phyloP scores from a whole-genome alignment of 2,888 invertebrate genomes.

The Sialis lutaria region DNA sequence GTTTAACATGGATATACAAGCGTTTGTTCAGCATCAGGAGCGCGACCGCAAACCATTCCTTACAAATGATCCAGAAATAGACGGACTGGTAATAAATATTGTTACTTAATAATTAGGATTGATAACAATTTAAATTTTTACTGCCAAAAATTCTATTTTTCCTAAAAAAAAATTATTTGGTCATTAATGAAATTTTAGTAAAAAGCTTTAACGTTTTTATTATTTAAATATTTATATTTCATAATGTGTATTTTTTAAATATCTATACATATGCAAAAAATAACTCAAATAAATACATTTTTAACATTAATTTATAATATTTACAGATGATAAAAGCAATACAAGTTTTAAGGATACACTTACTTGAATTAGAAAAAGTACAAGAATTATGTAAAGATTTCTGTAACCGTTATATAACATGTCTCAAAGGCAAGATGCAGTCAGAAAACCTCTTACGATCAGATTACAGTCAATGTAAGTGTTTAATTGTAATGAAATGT shows the following conservation, averaged over 20 bases:
- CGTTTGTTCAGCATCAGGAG: conserved; percentile 81
- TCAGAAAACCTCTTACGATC: conserved; percentile 69
- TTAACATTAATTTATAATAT: too few relatives aligned
- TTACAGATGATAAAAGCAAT: conserved; percentile 68
- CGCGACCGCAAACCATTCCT: conserved; percentile 71
- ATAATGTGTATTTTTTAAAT: too few relatives aligned
- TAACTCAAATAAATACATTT: too few relatives aligned
- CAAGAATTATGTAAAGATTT: conserved; percentile 91
- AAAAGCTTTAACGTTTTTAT: too few relatives aligned
- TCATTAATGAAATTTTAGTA: too few relatives aligned
- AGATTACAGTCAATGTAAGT: conserved; percentile 49
- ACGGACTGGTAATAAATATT: conserved; percentile 57
- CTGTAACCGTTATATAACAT: conserved; percentile 82
- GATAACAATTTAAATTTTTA: too few relatives aligned
- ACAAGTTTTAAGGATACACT: conserved; percentile 81
- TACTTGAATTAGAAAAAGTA: conserved; percentile 84
- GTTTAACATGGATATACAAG: conserved; percentile 77
- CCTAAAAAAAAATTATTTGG: too few relatives aligned
- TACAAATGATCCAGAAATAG: conserved; percentile 85
- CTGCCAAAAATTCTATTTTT: too few relatives aligned
- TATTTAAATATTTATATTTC: too few relatives aligned
- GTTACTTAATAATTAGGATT: too few relatives aligned
- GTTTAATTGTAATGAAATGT: not conserved
- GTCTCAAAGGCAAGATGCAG: conserved; percentile 80
- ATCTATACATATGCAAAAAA: too few relatives aligned